phyloP scores from a whole-genome alignment of 1,140 invertebrate genomes.

The Drosophila parvula region DNA sequence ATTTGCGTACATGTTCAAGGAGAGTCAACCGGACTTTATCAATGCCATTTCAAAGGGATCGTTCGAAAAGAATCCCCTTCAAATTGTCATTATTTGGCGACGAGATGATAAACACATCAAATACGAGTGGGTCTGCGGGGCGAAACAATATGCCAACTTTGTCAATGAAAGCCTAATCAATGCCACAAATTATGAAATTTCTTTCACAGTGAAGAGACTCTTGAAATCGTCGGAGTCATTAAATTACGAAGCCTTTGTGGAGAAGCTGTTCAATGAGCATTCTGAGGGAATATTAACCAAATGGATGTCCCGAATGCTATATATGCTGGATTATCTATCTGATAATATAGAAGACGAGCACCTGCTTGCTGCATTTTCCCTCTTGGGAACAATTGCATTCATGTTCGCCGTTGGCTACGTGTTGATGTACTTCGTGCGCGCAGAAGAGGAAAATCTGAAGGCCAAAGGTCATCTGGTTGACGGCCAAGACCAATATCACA shows the following conservation, averaged over 20 bases:
- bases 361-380: slow-evolving; percentile 91
- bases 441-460: slow-evolving; percentile 92
- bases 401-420: slow-evolving; percentile 93
- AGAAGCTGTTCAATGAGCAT: slow-evolving; percentile 91
- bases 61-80: slow-evolving; percentile 87
- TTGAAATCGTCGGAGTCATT: slow-evolving; percentile 89
- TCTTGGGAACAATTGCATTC: slow-evolving; percentile 91
- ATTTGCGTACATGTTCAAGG: slow-evolving; percentile 91
- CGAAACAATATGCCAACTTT: slow-evolving; percentile 81
- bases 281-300: slow-evolving; percentile 89
- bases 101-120: slow-evolving; percentile 92
- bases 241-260: slow-evolving; percentile 89
- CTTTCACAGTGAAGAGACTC: slow-evolving; percentile 89
- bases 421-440: slow-evolving; percentile 93
- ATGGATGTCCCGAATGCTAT: slow-evolving; percentile 88
- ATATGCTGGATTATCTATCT: slow-evolving; percentile 90
- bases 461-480: slow-evolving; percentile 84
- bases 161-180: slow-evolving; percentile 87
- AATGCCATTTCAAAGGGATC: slow-evolving; percentile 84
- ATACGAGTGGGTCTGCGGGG: slow-evolving; percentile 93
- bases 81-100: slow-evolving; percentile 95
- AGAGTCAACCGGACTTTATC: slow-evolving; percentile 78
- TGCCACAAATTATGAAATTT: slow-evolving; percentile 89
- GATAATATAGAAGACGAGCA: slow-evolving; percentile 92
- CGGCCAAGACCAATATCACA: slow-evolving; percentile 66